Percentiles rank a stretch among this genome's conserved stretches.
Conservation (phyloP, 2,797 vertebrate species). For the Cygnus olor region DNA sequence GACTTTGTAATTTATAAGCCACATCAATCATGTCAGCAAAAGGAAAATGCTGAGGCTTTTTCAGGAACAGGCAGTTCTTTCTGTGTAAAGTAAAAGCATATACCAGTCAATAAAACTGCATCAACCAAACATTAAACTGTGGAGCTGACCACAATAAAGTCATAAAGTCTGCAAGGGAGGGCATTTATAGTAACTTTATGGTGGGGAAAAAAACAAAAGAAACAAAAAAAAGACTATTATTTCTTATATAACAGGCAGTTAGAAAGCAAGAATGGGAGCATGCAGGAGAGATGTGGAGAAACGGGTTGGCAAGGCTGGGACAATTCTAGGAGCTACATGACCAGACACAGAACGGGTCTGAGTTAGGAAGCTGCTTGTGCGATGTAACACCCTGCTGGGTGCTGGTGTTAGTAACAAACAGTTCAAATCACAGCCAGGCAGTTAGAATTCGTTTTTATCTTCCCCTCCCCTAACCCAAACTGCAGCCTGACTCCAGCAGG, state of each 20-base stretch:
- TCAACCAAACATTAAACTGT: not conserved
- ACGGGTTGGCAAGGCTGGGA: not conserved
- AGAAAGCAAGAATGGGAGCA: not conserved
- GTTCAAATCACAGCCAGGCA: not conserved
- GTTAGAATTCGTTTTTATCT: not conserved
- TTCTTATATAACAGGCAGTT: not conserved
- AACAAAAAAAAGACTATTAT: not conserved
- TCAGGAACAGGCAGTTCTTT: not conserved
- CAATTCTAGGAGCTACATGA: not conserved
- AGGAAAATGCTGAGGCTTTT: not conserved
- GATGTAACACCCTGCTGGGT: not conserved
- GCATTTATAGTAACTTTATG: not conserved
- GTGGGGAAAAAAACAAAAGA: not conserved
- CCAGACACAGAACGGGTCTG: not conserved
- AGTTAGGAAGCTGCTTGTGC: not conserved
- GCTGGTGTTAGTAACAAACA: slow-evolving; percentile 14
- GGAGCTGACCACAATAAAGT: not conserved
- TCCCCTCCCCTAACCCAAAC: not conserved
- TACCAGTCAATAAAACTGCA: not conserved
- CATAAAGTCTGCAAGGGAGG: not conserved
- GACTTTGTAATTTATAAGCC: not conserved
- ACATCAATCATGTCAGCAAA: not conserved
- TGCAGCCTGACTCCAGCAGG: not conserved
- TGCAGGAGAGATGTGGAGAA: not conserved
- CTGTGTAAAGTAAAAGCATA: not conserved